Percentiles rank a stretch among this genome's conserved stretches.
Evolutionary conservation across 2,888 invertebrate species (phyloP).

Genomic region (Luperina nickerlii): DNA sequence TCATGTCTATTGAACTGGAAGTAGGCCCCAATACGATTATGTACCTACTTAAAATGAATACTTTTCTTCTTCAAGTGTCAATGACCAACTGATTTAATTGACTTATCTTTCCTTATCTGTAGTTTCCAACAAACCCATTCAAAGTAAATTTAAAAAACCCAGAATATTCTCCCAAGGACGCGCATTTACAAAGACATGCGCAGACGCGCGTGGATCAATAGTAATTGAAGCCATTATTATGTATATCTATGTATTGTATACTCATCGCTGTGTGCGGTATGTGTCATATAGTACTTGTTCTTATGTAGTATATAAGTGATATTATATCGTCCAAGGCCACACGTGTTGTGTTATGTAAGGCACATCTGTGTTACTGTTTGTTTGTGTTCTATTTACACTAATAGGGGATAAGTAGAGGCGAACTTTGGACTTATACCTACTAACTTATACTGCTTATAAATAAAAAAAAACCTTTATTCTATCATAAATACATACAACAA

Average conservation of each 20-base stretch:
- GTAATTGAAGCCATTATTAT: constrained; percentile 40
- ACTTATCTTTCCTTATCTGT: not conserved
- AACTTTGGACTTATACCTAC: not conserved
- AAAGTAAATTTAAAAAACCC: not conserved
- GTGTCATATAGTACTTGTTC: constrained; percentile 32
- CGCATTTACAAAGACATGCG: constrained; percentile 21
- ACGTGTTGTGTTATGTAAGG: constrained; percentile 64
- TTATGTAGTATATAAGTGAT: constrained; percentile 51
- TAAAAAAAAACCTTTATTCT: too few relatives aligned
- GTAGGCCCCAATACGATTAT: not conserved
- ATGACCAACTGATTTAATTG: not conserved
- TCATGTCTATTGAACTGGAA: not conserved
- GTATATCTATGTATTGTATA: constrained; percentile 13
- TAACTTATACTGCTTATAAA: not conserved
- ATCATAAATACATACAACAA: too few relatives aligned
- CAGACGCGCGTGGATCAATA: constrained; percentile 49
- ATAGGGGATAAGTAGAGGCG: constrained; percentile 14
- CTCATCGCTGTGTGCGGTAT: constrained; percentile 12
- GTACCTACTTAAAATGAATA: not conserved
- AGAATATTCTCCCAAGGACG: constrained; percentile 29
- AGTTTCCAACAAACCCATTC: too few relatives aligned
- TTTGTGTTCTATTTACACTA: constrained; percentile 32
- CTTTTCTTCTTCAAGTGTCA: too few relatives aligned
- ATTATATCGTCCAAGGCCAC: constrained; percentile 63
- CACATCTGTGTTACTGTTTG: constrained; percentile 36